phyloP scores from a whole-genome alignment of 2,113 vertebrate species.

The Mus pahari region DNA sequence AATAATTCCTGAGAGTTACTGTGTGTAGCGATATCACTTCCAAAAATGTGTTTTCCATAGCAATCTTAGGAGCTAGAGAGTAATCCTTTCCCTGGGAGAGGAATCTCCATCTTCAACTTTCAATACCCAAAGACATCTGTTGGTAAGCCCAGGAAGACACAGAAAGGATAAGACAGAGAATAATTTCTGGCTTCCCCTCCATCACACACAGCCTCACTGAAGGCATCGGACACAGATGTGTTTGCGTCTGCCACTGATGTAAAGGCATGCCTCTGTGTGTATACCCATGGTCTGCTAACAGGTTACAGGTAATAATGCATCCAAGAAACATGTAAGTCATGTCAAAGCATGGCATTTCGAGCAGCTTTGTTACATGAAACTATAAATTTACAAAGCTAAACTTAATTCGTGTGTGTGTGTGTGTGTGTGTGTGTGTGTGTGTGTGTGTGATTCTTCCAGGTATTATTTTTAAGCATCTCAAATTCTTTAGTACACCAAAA shows the following conservation, averaged over 20 bases:
- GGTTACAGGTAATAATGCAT: neutral
- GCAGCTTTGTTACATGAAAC: slow-evolving; percentile 27
- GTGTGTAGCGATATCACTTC: slow-evolving; percentile 17
- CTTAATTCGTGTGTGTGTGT: slow-evolving; percentile 37
- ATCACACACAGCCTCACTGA: neutral
- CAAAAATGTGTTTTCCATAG: slow-evolving; percentile 17
- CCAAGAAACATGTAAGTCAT: neutral
- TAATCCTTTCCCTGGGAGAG: neutral
- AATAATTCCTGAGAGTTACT: slow-evolving; percentile 44
- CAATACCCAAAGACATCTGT: neutral
- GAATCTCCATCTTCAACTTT: neutral
- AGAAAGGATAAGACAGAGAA: slow-evolving; percentile 39
- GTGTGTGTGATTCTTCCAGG: neutral
- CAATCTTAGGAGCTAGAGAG: slow-evolving; percentile 23
- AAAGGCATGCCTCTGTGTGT: neutral
- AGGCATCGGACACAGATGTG: neutral
- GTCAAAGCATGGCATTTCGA: slow-evolving; percentile 9
- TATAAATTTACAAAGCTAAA: slow-evolving; percentile 30
- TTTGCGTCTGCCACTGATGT: neutral
- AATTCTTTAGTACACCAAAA: slow-evolving; percentile 18
- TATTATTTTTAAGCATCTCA: neutral
- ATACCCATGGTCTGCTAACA: neutral
- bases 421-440: neutral
- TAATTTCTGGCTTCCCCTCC: neutral
- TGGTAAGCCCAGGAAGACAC: slow-evolving; percentile 33